These are phyloP conservation scores for Miichthys miiuy DNA, from an alignment of 2,797 vertebrate genomes.

Conservation along the genomic window DNA sequence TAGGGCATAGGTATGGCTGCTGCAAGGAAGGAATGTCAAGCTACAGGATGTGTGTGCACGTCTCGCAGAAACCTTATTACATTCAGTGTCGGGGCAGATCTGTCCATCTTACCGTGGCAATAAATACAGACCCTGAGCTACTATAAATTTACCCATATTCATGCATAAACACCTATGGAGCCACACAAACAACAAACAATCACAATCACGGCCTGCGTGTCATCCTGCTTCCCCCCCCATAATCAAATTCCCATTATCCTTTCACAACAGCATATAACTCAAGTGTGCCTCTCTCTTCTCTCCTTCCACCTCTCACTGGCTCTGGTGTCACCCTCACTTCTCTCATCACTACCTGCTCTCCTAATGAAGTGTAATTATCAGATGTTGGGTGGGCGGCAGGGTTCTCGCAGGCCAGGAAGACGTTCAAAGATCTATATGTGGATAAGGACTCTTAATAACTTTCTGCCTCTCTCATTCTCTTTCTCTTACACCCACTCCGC, in stretches of 20 bases:
- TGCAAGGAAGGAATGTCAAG: conserved; percentile 45
- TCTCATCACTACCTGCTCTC: conserved; percentile 73
- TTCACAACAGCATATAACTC: conserved; percentile 29
- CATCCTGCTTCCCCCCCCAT: conserved; percentile 29
- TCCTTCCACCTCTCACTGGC: conserved; percentile 18
- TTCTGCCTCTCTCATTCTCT: conserved; percentile 55
- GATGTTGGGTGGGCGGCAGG: conserved; percentile 72
- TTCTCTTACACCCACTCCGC: conserved; percentile 50
- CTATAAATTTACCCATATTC: conserved; percentile 65
- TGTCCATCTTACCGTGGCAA: conserved; percentile 74
- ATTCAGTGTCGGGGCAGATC: conserved; percentile 49
- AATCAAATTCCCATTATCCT: conserved; percentile 64
- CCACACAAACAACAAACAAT: conserved; percentile 37
- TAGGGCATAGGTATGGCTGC: conserved; percentile 26
- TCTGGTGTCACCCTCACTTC: conserved; percentile 36
- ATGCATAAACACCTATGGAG: conserved; percentile 42
- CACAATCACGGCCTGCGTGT: conserved; percentile 1
- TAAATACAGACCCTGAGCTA: conserved; percentile 74
- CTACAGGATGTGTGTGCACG: conserved; percentile 34
- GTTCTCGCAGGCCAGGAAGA: conserved; percentile 66
- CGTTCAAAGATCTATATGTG: conserved; percentile 68
- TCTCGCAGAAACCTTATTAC: conserved; percentile 62
- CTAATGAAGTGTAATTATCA: conserved; percentile 81
- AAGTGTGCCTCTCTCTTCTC: neutral
- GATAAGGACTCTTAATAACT: conserved; percentile 70